Evolutionary conservation across 35 echinoderm and acorn worm species (phyloP).

Genomic region (Apostichopus parvimensis): DNA sequence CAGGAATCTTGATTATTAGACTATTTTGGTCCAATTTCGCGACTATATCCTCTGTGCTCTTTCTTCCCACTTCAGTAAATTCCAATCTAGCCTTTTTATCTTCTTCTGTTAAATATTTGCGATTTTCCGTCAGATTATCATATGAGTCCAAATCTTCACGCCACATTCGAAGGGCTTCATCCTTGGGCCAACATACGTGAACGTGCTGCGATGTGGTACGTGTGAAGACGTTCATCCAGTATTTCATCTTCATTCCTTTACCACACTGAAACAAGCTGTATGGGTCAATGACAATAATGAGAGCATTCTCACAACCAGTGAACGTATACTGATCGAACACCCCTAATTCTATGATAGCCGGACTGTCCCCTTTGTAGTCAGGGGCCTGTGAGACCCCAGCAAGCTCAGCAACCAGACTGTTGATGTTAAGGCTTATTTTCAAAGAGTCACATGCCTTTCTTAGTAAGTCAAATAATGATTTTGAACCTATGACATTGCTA

Average conservation of each 20-base stretch:
- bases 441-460: neutral
- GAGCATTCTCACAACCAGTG: conserved; percentile 13
- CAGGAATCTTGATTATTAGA: too few species aligned
- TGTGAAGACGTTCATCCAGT: conserved; percentile 7
- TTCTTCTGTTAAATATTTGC: neutral
- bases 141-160: neutral
- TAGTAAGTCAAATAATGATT: neutral
- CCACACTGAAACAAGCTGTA: conserved; percentile 21
- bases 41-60: neutral
- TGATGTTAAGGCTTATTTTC: neutral
- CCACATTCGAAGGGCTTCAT: neutral
- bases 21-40: neutral
- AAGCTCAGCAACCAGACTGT: neutral
- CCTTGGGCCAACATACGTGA: conserved; percentile 1
- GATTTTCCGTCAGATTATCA: neutral
- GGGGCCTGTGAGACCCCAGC: neutral
- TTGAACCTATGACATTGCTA: neutral
- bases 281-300: conserved; percentile 18
- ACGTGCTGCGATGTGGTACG: conserved; percentile 8
- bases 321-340: conserved; percentile 21
- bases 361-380: neutral
- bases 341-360: neutral
- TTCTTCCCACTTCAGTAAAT: neutral
- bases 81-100: neutral
- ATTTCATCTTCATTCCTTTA: neutral